Evolutionary conservation across 2,888 invertebrate species (phyloP), one percentile per base, ranked within the genome.

Genomic region (Altica lythri): DNA sequence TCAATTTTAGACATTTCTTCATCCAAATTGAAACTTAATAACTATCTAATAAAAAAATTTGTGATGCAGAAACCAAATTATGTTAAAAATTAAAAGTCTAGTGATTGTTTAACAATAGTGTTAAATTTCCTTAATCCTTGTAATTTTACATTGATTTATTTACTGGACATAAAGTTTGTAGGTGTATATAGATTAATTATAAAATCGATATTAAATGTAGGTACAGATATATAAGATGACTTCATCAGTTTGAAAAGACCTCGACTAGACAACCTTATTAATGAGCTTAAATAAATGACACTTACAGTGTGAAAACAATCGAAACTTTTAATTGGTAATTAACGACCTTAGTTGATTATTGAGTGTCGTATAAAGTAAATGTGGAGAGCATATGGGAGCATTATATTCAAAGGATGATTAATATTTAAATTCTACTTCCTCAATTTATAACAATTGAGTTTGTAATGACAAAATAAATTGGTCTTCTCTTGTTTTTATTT

Each of bases 261-360:
- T 13, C 19, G 30, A 44, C 27, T n/a, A 37, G n/a, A n/a, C 46
- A 22, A 22, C 32, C 35, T 49, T 30, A 49, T 49, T 49, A 49
- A 49, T 32, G 4, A 49, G 40, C 18, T 25, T 42, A 40, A 40
- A 19, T 19, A 27, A 38, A 30, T 32, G 49, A 40, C 40, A 40
- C 30, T 55, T 52, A 55, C 55, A 55, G 55, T 42, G 53, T 51
- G 50, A 51, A 55, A 55, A 57, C 60, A 60, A 60, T 60, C 60
- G 60, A 57, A 60, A 60, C 8, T 57, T 55, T 60, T 60, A 60
- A 60, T 60, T 60, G 44, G 44, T 50, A 57, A 60, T 60, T 55
- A 60, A 53, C 55, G 50, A 60, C 60, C 60, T 60, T 57, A 47
- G 53, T 60, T 55, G 57, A 60, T 60, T 60, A 40, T 40, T 22